Conservation (phyloP, 2,888 invertebrate species). For the Heliconius aoede region DNA sequence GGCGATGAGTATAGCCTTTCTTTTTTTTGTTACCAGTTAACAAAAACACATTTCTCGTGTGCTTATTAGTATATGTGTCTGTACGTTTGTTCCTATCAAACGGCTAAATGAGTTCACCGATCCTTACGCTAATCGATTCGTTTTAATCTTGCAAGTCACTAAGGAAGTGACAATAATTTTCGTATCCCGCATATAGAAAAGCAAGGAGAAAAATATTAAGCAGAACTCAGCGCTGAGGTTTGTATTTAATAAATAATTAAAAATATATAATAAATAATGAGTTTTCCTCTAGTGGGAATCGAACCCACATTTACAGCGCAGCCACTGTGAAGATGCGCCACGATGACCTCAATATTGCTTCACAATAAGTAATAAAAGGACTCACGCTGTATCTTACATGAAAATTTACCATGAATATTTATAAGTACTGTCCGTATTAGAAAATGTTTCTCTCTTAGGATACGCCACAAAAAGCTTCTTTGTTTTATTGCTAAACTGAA, state of each 20-base stretch:
- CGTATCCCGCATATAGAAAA: neutral
- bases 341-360: neutral
- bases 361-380: neutral
- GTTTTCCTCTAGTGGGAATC: neutral
- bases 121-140: no score
- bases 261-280: no score
- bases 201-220: neutral
- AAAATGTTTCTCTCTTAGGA: conserved; percentile 12
- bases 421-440: conserved; percentile 27
- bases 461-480: conserved; percentile 13
- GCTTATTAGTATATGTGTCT: no score
- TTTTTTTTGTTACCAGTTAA: no score
- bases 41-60: no score
- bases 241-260: no score
- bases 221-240: no score
- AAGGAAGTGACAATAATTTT: no score
- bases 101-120: no score
- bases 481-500: no score
- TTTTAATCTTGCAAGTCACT: no score
- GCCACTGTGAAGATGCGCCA: neutral
- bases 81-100: no score
- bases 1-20: neutral
- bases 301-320: neutral
- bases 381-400: conserved; percentile 18
- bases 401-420: conserved; percentile 35